Base-by-base conservation (phyloP, 2,888 invertebrate genomes). In the Scaptomyza reducta region DNA sequence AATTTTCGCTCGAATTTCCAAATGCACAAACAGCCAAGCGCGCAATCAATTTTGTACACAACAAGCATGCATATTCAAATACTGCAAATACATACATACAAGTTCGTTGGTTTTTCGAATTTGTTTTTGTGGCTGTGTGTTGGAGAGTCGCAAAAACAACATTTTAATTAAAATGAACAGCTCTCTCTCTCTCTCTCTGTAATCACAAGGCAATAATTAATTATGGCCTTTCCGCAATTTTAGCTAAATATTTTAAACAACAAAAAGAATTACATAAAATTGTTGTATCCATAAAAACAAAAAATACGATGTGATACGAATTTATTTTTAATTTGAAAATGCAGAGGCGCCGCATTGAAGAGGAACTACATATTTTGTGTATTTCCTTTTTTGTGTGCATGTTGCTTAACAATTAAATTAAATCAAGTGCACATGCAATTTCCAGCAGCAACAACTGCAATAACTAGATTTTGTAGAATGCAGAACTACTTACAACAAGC, bases 351-450 rank as follows among this genome's bases (percentile, higher is more conserved):
- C 25, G 6, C n/a, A 35, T 29, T 35, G 45, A 42, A 31, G 16
- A 7, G 41, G 2, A 14, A 14, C 13, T n/a, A 10, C n/a, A n/a
- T n/a, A 22, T 22, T 61, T 70, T 56, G 41, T 47, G 42, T 33
- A 35, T 42, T 53, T 18, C 35, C 40, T 14, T 46, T 57, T 72
- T 51, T 35, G 53, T 57, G 63, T 70, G 77, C 79, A 73, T 79
- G 82, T 79, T 70, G 62, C 61, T 56, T 63, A 69, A 68, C 80
- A 76, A 80, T 86, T 82, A 74, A 86, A 86, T 77, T 70, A 58
- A 75, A 80, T 75, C 54, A 71, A 70, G 70, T 56, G 60, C 70
- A 77, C 74, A 78, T 78, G 70, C 74, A 64, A 74, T 44, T 59
- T 2, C 4, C 25, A 55, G 33, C 25, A 58, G 29, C 56, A 53